Evolutionary conservation across 1,140 invertebrate species (phyloP).

Genomic region (Drosophila fuyamai): DNA sequence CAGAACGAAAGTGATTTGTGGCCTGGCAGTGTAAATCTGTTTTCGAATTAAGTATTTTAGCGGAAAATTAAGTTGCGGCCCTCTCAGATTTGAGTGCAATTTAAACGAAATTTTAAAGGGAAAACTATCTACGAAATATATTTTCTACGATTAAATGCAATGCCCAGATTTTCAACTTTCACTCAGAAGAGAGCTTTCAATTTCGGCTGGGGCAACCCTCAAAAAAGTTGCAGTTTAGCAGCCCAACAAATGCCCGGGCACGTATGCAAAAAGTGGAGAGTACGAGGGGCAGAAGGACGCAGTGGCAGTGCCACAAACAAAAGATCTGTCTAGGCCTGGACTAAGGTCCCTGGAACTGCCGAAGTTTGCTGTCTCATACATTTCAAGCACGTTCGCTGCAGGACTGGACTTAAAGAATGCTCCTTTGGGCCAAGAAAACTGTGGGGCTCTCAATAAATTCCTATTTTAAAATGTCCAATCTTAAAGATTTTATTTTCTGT

Average conservation of each 20-base stretch:
- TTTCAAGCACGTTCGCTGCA: conserved; percentile 33
- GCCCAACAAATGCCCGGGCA: conserved; percentile 70
- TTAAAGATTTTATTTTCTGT: too few species aligned
- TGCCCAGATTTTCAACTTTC: conserved; percentile 64
- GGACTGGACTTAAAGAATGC: background rate
- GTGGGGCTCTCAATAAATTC: background rate
- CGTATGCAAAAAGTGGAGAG: conserved; percentile 57
- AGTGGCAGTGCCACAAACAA: conserved; percentile 45
- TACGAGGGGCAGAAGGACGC: background rate
- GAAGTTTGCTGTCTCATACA: conserved; percentile 42
- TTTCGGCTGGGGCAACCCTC: conserved; percentile 51
- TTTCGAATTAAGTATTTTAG: conserved; percentile 82
- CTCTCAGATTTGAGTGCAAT: background rate
- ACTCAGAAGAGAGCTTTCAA: conserved; percentile 67
- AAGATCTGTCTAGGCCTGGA: conserved; percentile 44
- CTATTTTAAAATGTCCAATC: too few species aligned
- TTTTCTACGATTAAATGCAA: conserved; percentile 18
- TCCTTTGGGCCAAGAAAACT: background rate
- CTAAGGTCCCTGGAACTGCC: conserved; percentile 15
- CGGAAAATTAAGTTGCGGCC: conserved; percentile 75
- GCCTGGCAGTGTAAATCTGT: conserved; percentile 78
- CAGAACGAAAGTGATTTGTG: conserved; percentile 80
- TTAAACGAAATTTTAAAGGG: background rate
- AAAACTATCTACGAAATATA: conserved; percentile 1
- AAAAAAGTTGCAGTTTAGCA: conserved; percentile 62